Evolutionary conservation across 1,140 invertebrate genomes (phyloP), one percentile per base, ranked within the genome.

Genomic region (Contarinia nasturtii): DNA sequence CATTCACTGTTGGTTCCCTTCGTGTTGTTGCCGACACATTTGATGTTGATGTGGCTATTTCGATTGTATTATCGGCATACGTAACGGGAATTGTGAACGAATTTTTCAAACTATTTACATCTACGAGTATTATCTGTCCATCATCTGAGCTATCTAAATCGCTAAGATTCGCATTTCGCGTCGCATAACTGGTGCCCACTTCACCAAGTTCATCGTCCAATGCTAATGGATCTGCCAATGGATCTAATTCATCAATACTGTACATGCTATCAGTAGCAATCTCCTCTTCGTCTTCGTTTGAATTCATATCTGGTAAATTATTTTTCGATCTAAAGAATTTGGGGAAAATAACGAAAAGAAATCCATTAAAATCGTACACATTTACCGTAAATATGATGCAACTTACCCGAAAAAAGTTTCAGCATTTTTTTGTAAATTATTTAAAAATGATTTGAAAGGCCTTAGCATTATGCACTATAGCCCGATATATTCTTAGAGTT

Each of bases 391-490:
- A 7, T 12, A 5, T 42, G 7, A 27, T 27, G 3, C 3, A 3
- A 27, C 22, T 38, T 33, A 49, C 42, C 60, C 57, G 49, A 63
- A 63, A 52, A 63, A 55, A 14, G 52, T 56, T 8, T 54, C 54
- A 38, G 59, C 60, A 63, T 61, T 63, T 51, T 63, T 63, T 51
- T 63, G 61, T 53, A 63, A 60, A 47, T 59, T 61, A 42, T 57
- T 63, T 41, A 63, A 57, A 37, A 63, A 59, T 41, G 61, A 61
- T 47, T 63, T 63, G 22, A 63, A 57, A 44, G 60, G 60, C 55
- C 48, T 57, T 50, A 63, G 60, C 61, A 63, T 63, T 15, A 38
- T 43, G 41, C 27, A 27, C 27, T 10, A 10, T 27, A 27, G 27
- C 27, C 27, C 27, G 10, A 3, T 27, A 5, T 10, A 27, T 27